These are phyloP conservation scores for Denticeps clupeoides DNA, from an alignment of 2,797 vertebrate genomes.

Conservation along the genomic window DNA sequence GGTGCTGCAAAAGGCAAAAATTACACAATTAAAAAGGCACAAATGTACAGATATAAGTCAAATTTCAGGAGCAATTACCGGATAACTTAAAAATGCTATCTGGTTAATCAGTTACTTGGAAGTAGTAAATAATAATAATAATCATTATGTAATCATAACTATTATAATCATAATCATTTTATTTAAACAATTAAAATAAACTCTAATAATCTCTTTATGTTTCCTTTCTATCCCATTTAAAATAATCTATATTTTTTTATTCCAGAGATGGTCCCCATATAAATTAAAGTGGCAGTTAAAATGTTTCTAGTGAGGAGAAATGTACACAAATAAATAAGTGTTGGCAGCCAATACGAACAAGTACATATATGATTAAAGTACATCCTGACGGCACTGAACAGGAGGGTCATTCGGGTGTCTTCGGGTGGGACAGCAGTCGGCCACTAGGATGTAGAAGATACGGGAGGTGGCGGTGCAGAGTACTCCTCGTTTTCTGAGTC, in stretches of 20 bases:
- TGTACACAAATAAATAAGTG: conserved; percentile 47
- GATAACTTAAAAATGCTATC: conserved; percentile 34
- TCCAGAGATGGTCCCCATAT: conserved; percentile 28
- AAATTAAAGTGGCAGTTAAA: conserved; percentile 36
- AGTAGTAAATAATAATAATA: conserved; percentile 15
- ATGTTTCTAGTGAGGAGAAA: conserved; percentile 18
- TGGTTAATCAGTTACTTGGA: conserved; percentile 26
- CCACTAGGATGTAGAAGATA: conserved; percentile 48
- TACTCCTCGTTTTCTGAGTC: conserved; percentile 93
- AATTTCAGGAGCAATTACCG: conserved; percentile 43
- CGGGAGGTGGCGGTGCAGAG: conserved; percentile 56
- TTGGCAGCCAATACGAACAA: conserved; percentile 72
- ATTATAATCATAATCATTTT: conserved; percentile 7
- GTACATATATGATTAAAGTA: conserved; percentile 74
- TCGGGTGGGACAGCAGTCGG: conserved; percentile 3
- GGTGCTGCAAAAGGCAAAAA: conserved; percentile 70
- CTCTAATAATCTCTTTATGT: conserved; percentile 17
- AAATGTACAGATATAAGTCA: conserved; percentile 62
- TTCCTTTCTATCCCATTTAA: conserved; percentile 10
- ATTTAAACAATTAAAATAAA: conserved; percentile 17
- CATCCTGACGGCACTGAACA: conserved; percentile 64
- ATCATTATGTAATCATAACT: conserved; percentile 4
- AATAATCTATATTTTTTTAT: conserved; percentile 23
- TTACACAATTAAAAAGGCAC: conserved; percentile 81
- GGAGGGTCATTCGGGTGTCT: conserved; percentile 40